A percentile compares a stretch with the other conserved stretches of the same genome.
Evolutionary conservation across 2,797 vertebrate genomes (phyloP).

Genomic region (Eulemur rubriventer): DNA sequence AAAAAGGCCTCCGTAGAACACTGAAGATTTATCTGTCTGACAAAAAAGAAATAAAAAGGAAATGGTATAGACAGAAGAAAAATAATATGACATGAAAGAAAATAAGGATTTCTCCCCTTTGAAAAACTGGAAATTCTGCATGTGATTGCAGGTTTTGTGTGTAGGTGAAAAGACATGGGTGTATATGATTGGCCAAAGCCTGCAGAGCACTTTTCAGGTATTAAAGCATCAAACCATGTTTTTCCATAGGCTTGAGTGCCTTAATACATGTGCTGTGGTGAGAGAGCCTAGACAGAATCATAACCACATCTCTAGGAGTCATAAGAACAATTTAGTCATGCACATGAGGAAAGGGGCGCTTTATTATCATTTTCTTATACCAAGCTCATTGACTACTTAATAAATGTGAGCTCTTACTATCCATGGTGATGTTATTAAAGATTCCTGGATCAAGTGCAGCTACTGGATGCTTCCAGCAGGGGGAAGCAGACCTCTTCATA

Average conservation of each 20-base stretch:
- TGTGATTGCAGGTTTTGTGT: neutral
- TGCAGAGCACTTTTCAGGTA: neutral
- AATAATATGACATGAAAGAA: neutral
- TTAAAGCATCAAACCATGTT: neutral
- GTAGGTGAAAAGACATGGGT: neutral
- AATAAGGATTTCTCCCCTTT: neutral
- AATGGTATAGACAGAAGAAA: neutral
- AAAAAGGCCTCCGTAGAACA: neutral
- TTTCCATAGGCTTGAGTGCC: neutral
- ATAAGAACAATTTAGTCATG: neutral
- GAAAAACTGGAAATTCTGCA: neutral
- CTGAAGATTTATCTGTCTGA: neutral
- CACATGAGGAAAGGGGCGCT: neutral
- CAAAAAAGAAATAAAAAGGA: neutral
- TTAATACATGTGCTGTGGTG: neutral
- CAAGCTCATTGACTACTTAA: neutral
- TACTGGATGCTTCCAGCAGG: constrained; percentile 61
- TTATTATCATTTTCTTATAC: neutral
- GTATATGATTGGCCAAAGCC: neutral
- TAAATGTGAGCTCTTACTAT: neutral
- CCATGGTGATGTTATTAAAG: no score
- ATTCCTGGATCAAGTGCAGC: constrained; percentile 5
- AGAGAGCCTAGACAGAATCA: neutral
- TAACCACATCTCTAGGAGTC: neutral
- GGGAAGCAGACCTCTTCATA: constrained; percentile 62